Base-by-base conservation (phyloP, 2,888 invertebrate species). In the Frankliniella intonsa region DNA sequence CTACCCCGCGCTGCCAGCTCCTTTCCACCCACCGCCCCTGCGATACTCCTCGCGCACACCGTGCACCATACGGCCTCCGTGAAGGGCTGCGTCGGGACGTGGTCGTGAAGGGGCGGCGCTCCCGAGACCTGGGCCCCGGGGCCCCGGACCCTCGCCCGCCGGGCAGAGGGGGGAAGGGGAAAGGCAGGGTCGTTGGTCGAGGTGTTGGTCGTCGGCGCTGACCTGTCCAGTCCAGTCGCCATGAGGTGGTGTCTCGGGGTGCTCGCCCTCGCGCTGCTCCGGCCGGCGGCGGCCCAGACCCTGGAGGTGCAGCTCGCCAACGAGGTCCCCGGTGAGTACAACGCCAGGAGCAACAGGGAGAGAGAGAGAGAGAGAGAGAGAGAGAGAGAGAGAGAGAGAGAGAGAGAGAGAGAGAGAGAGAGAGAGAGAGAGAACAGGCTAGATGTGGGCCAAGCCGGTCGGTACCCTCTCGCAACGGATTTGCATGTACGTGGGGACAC, bases 351-450 rank as follows among this genome's bases (percentile, higher is more conserved):
- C 62, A 17, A n/a, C 17, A 17, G 17, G 62, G 5, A 0, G 14
- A 17, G 55, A 17, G 17, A 55, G 55, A 8, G 17, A 55, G 14
- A 8, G 55, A 8, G 55, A 55, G 55, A 8, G 55, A 55, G 55
- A 8, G 55, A 8, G 55, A 55, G 55, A 55, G 9, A 55, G 55
- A 55, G 55, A 55, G 55, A 55, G 55, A 55, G 55, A 55, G 55
- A 55, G 55, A 55, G 55, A 55, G 55, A 55, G 55, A 55, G 55
- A 55, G 55, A 55, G 55, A 55, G 55, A 55, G 55, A 55, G 55
- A 55, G 55, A 55, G 55, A 55, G 55, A 55, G 55, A 55, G 55
- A 55, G 55, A 62, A n/a, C n/a, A n/a, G n/a, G n/a, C n/a, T n/a
- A n/a, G n/a, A n/a, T n/a, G n/a, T n/a, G n/a, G n/a, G n/a, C n/a